Evolutionary conservation across 2,113 vertebrate genomes (phyloP).

Genomic region (Eublepharis macularius): DNA sequence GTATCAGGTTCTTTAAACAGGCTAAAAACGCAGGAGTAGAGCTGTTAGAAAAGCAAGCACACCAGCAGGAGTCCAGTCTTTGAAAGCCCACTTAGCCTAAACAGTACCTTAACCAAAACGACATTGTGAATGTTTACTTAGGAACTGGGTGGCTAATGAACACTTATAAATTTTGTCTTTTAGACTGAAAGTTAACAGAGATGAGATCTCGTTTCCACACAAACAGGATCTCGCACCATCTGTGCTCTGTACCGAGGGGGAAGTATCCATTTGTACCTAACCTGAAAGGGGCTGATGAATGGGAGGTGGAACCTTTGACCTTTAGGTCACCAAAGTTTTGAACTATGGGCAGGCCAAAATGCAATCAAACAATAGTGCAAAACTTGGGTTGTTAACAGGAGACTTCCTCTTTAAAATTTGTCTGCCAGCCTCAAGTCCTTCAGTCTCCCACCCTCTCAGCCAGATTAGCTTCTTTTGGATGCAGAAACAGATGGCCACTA

Average conservation of each 20-base stretch:
- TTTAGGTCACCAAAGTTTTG: background rate
- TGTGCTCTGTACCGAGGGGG: background rate
- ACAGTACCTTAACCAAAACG: constrained; percentile 21
- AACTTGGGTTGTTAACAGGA: background rate
- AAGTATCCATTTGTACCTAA: background rate
- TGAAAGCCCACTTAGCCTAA: constrained; percentile 39
- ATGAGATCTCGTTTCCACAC: background rate
- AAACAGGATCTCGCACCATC: background rate
- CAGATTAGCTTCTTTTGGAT: background rate
- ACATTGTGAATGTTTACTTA: background rate
- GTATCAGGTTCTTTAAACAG: background rate
- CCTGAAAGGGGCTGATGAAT: background rate
- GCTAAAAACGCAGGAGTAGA: constrained; percentile 1
- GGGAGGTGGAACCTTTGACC: background rate
- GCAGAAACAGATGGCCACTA: background rate
- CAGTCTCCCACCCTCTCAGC: background rate
- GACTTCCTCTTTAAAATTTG: background rate
- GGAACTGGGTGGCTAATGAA: background rate
- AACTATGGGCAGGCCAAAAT: background rate
- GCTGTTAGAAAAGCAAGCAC: background rate
- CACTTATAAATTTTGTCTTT: constrained; percentile 7
- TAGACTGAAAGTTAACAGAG: constrained; percentile 16
- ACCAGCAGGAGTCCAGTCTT: background rate
- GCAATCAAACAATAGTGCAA: background rate
- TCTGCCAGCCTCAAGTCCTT: background rate